A percentile compares a stretch with the other conserved stretches of the same genome.
Conservation (phyloP, 2,113 vertebrate genomes). For the Mirza zaza region DNA sequence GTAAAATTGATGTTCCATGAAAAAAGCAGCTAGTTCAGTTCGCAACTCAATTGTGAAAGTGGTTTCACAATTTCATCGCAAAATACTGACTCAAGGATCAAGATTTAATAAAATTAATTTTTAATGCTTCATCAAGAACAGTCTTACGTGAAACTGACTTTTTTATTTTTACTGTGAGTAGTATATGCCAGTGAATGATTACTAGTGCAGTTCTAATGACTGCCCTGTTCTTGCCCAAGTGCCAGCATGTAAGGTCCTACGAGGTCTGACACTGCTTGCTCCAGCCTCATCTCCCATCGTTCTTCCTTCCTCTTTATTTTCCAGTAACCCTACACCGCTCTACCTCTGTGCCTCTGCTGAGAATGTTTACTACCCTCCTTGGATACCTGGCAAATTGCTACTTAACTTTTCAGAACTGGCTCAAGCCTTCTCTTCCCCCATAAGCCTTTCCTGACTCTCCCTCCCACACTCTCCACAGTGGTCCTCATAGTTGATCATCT, state of each 20-base stretch:
- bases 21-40: background rate
- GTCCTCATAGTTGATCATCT: background rate
- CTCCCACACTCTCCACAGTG: background rate
- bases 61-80: background rate
- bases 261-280: fast-evolving
- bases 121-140: background rate
- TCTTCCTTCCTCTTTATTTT: background rate
- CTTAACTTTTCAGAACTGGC: background rate
- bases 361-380: background rate
- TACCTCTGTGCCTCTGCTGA: background rate
- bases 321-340: background rate
- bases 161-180: background rate
- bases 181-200: background rate
- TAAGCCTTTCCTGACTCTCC: background rate
- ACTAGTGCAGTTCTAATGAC: background rate
- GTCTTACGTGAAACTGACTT: background rate
- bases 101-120: background rate
- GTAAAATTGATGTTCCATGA: background rate
- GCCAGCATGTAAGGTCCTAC: fast-evolving
- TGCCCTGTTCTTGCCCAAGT: too few species aligned
- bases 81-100: background rate
- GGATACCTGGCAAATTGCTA: background rate
- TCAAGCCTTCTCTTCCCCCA: background rate
- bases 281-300: fast-evolving
- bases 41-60: background rate